phyloP scores from a whole-genome alignment of 2,797 vertebrate genomes.

The Pogoniulus pusillus region DNA sequence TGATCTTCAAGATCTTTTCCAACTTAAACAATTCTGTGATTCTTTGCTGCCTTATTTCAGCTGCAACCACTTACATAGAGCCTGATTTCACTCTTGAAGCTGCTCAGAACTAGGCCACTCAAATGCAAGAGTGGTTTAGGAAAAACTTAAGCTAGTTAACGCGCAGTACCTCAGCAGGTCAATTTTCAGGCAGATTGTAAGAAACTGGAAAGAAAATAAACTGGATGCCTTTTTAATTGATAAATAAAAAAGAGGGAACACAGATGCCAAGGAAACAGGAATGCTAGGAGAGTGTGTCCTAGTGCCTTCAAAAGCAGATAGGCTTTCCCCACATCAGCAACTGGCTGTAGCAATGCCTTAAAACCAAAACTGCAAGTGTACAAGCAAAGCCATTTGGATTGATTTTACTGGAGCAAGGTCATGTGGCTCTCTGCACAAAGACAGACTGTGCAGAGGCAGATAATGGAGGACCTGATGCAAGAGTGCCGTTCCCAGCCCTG shows the following conservation, averaged over 20 bases:
- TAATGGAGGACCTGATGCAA: neutral
- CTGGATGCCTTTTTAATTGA: neutral
- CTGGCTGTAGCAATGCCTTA: neutral
- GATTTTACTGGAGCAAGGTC: neutral
- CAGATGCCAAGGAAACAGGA: constrained; percentile 2
- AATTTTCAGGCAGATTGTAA: neutral
- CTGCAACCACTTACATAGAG: neutral
- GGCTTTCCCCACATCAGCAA: neutral
- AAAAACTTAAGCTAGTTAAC: neutral
- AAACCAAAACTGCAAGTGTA: neutral
- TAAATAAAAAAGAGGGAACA: constrained; percentile 23
- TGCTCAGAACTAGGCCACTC: neutral
- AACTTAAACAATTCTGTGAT: too few species aligned
- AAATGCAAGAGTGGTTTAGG: neutral
- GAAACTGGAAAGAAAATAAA: neutral
- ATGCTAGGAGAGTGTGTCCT: neutral
- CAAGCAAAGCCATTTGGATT: neutral
- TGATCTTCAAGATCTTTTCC: too few species aligned
- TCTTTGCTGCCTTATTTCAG: neutral
- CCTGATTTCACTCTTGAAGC: neutral
- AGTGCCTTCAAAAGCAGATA: neutral
- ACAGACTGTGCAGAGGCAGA: neutral
- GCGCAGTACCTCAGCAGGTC: neutral
- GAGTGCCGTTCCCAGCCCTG: neutral
- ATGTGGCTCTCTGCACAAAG: neutral